These are phyloP conservation scores for Marmota monax DNA, from an alignment of 2,113 vertebrate species.

Conservation along the genomic window DNA sequence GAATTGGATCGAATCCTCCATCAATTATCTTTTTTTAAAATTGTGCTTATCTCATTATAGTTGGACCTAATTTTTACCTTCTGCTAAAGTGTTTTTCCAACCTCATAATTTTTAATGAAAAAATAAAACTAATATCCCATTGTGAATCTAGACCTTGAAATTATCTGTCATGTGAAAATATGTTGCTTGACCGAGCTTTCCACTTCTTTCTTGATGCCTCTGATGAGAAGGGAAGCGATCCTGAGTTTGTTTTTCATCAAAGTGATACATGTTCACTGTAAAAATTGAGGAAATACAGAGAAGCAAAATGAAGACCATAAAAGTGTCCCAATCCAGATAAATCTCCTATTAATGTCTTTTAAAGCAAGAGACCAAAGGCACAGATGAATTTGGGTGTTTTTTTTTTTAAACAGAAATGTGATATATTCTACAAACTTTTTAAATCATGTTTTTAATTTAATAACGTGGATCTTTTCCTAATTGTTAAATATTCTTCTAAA, in stretches of 20 bases:
- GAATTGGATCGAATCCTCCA: constrained; percentile 68
- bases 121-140: constrained; percentile 20
- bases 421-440: constrained; percentile 9
- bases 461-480: constrained; percentile 9
- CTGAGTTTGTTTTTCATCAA: background rate
- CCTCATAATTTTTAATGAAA: constrained; percentile 57
- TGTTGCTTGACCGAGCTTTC: background rate
- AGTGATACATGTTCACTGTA: background rate
- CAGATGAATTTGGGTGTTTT: background rate
- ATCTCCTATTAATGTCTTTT: background rate
- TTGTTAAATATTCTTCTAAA: constrained; percentile 35
- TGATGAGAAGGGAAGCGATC: background rate
- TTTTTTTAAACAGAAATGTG: background rate
- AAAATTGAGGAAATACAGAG: background rate
- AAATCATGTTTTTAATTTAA: background rate
- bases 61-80: constrained; percentile 60
- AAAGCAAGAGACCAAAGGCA: background rate
- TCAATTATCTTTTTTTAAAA: constrained; percentile 54
- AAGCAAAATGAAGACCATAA: constrained; percentile 14
- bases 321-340: background rate
- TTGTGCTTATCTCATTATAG: constrained; percentile 69
- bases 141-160: constrained; percentile 25
- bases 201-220: background rate
- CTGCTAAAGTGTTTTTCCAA: constrained; percentile 33
- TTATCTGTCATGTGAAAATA: constrained; percentile 4